Evolutionary conservation across 2,797 vertebrate species (phyloP).

Genomic region (Fistularia tabacaria): DNA sequence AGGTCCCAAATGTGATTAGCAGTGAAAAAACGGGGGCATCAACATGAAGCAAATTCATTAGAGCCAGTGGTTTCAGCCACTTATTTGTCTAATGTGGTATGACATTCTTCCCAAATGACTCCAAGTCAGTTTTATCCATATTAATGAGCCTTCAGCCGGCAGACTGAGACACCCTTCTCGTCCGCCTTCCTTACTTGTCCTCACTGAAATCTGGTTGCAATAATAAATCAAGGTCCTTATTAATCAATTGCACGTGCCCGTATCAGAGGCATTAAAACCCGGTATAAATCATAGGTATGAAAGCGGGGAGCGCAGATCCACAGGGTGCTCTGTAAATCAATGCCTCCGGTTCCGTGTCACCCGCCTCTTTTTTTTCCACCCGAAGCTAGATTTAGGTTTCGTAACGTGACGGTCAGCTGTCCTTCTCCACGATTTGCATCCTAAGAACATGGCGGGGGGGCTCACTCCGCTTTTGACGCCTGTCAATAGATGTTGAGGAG

Average conservation of each 20-base stretch:
- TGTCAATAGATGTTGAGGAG: conserved; percentile 6
- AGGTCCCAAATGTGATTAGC: conserved; percentile 59
- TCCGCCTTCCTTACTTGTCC: conserved; percentile 8
- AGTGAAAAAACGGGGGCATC: conserved; percentile 30
- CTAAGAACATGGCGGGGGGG: no score
- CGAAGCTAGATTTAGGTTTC: no score
- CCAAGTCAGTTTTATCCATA: conserved; percentile 63
- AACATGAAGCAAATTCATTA: conserved; percentile 63
- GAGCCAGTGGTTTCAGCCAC: conserved; percentile 58
- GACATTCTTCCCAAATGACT: conserved; percentile 69
- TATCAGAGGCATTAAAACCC: conserved; percentile 27
- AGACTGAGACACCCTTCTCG: conserved; percentile 24
- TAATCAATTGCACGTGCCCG: conserved; percentile 28
- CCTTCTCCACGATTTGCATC: no score
- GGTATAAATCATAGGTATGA: conserved; percentile 23
- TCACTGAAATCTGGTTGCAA: conserved; percentile 36
- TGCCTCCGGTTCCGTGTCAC: conserved; percentile 1
- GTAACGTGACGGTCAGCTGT: no score
- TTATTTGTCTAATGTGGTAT: conserved; percentile 71
- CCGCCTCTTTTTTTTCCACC: background rate
- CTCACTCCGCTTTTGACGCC: no score
- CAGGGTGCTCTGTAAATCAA: conserved; percentile 16
- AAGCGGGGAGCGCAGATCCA: conserved; percentile 1
- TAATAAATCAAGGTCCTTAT: conserved; percentile 51
- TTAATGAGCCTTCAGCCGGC: conserved; percentile 63